Percentiles rank a stretch among this genome's conserved stretches.
phyloP scores from a whole-genome alignment of 1,140 invertebrate genomes.

The Caenorhabditis tropicalis region DNA sequence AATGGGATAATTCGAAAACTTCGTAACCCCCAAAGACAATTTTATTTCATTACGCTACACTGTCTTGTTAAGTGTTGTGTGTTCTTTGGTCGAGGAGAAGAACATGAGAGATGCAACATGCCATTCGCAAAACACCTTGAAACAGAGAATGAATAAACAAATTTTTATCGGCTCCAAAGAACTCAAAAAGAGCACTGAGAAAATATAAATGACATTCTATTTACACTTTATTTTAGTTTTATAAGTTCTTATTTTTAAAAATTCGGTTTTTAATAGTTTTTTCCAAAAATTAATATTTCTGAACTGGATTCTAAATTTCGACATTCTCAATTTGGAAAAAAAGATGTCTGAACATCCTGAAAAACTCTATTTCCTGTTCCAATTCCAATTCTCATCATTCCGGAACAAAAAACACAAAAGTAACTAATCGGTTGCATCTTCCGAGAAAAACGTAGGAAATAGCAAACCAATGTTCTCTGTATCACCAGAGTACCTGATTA shows the following conservation, averaged over 20 bases:
- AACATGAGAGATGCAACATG: neutral
- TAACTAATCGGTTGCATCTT: neutral
- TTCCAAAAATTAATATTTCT: too few species aligned
- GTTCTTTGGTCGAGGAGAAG: neutral
- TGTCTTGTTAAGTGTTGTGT: neutral
- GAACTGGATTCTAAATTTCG: too few species aligned
- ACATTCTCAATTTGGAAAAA: too few species aligned
- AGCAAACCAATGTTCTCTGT: conserved; percentile 1
- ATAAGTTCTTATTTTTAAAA: too few species aligned
- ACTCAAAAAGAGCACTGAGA: neutral
- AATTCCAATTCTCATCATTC: neutral
- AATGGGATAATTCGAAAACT: too few species aligned
- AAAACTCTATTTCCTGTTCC: too few species aligned
- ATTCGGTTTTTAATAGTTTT: too few species aligned
- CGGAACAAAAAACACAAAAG: neutral
- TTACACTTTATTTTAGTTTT: too few species aligned
- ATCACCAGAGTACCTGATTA: conserved; percentile 16
- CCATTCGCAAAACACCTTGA: neutral
- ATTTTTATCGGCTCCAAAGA: neutral
- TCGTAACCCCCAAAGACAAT: too few species aligned
- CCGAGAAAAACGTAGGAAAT: neutral
- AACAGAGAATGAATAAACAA: neutral
- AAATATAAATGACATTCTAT: too few species aligned
- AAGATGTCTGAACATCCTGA: too few species aligned
- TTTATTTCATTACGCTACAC: neutral